Base-by-base conservation (phyloP, 2,888 invertebrate species). In the Drosophila putrida region DNA sequence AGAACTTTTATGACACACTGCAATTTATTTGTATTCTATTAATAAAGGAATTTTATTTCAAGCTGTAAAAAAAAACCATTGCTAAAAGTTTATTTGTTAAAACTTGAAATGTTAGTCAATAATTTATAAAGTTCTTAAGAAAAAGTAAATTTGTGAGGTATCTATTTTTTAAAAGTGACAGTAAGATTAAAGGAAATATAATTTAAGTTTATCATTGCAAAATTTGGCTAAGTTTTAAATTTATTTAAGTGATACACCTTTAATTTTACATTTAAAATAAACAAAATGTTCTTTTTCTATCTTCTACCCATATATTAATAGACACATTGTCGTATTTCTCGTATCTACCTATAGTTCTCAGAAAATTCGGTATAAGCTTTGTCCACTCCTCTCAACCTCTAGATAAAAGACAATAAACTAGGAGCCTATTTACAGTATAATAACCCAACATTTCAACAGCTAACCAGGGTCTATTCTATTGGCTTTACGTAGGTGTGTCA, bases 401-500 rank as follows among this genome's bases (percentile, higher is more conserved):
- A 39, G 31, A n/a, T 54, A 59, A 44, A 68, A 46, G 59, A 47
- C 69, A 62, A 78, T 76, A 82, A 85, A 78, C 72, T 67, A 54
- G 46, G 13, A 28, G 44, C 54, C 60, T 49, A 65, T 73, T 60
- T 51, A 33, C 43, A 49, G 36, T n/a, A 39, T 28, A 59, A 49
- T 33, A 63, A 44, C 38, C 57, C 61, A 58, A 43, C 44, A 49
- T 47, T 47, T 59, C 59, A 36, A 3, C 25, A 47, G 61, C 63
- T 55, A 58, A 58, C 58, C 38, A 63, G 46, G 27, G 31, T 54
- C 53, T 58, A 27, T 31, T 44, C 50, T 44, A 61, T 50, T 60
- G 41, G 57, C 63, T 44, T 64, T 36, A 67, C 59, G 84, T 83
- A 83, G 83, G 83, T 83, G 83, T 81, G 87, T 75, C 82, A 80